These are phyloP conservation scores for Ceratina japonica DNA, from an alignment of 1,140 invertebrate genomes.

Conservation along the genomic window DNA sequence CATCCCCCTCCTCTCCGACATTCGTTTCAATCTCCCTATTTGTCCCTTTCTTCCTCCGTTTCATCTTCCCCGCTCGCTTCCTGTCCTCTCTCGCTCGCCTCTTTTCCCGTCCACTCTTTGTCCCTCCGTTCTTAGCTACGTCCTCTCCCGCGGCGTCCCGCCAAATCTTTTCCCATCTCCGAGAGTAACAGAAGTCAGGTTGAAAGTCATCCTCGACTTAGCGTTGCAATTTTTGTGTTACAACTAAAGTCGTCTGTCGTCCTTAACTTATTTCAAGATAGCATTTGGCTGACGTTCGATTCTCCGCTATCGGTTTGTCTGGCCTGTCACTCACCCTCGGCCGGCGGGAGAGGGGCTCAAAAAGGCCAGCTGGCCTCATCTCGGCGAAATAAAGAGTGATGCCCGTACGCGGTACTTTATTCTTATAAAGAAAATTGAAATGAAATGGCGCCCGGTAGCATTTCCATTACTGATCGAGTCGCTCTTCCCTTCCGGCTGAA, in stretches of 20 bases:
- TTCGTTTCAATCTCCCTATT: not conserved
- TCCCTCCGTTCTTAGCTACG: not conserved
- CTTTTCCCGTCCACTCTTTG: not conserved
- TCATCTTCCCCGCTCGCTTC: too few relatives aligned
- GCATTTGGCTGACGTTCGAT: conserved; percentile 7
- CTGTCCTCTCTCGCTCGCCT: not conserved
- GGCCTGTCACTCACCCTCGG: conserved; percentile 6
- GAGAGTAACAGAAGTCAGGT: not conserved
- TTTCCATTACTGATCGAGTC: not conserved
- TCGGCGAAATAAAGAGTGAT: conserved; percentile 30
- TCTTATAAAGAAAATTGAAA: conserved; percentile 45
- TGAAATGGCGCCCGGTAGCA: conserved; percentile 21
- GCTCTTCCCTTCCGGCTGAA: too few relatives aligned
- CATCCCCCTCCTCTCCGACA: not conserved
- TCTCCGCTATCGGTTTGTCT: conserved; percentile 39
- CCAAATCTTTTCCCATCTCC: not conserved
- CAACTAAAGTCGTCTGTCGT: not conserved
- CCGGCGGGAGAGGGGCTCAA: conserved; percentile 35
- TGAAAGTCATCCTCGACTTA: conserved; percentile 6
- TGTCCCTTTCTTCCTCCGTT: too few relatives aligned
- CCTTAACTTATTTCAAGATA: conserved; percentile 40
- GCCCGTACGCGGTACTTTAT: conserved; percentile 26
- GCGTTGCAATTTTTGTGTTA: conserved; percentile 30
- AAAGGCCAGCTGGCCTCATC: conserved; percentile 6
- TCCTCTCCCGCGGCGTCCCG: too few relatives aligned